Percentiles rank a stretch among this genome's conserved stretches.
Conservation (phyloP, 2,797 vertebrate species). For the Phoeniculus purpureus region DNA sequence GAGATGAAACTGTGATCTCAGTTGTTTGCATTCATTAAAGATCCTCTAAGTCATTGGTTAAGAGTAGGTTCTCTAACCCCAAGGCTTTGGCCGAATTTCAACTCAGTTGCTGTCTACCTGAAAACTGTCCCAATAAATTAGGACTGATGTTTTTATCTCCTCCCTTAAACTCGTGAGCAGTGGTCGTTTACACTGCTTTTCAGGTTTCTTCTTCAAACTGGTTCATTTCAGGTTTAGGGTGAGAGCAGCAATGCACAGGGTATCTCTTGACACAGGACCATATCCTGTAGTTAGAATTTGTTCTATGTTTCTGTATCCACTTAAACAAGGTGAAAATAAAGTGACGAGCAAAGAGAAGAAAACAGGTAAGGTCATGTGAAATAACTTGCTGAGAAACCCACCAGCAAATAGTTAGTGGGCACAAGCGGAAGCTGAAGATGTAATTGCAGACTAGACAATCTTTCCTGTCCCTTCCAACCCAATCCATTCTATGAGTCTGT, state of each 20-base stretch:
- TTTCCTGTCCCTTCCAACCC: no score
- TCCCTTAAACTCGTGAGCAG: not conserved
- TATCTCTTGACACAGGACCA: not conserved
- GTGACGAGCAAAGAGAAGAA: not conserved
- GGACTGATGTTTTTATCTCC: not conserved
- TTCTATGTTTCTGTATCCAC: not conserved
- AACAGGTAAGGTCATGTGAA: not conserved
- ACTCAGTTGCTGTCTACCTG: slow-evolving; percentile 50
- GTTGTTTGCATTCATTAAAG: slow-evolving; percentile 23
- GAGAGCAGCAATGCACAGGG: not conserved
- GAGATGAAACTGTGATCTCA: not conserved
- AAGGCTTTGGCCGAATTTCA: slow-evolving; percentile 59
- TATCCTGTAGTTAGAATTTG: not conserved
- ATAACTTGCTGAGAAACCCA: not conserved
- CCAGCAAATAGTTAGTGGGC: not conserved
- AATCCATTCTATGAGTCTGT: no score
- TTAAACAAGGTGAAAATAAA: not conserved
- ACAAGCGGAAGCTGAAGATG: not conserved
- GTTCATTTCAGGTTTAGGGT: not conserved
- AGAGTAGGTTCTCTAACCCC: slow-evolving; percentile 32
- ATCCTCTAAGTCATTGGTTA: not conserved
- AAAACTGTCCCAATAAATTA: slow-evolving; percentile 27
- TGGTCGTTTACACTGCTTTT: not conserved
- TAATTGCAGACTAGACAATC: not conserved
- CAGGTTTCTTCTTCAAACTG: not conserved